Evolutionary conservation across 2,888 invertebrate species (phyloP), one percentile per base, ranked within the genome.

Genomic region (Phoenoteleia sp.): DNA sequence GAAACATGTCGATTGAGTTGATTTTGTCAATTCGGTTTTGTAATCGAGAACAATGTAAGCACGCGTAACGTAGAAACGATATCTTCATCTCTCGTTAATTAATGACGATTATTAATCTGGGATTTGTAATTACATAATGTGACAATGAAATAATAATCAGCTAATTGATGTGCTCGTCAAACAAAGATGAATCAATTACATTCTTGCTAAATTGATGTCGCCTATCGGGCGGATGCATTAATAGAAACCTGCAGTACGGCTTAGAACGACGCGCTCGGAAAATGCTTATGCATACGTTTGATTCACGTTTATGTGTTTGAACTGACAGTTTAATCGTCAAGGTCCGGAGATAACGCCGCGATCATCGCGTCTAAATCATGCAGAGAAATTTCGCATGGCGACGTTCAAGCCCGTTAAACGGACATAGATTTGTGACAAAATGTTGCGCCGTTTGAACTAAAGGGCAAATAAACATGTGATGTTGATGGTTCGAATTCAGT

Each of bases 301-400:
- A 79, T 81, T 56, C 74, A 64, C 79, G 77, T 81, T 81, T 86
- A 81, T 81, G 83, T 60, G 84, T 81, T 84, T 66, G 19, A 81
- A 74, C 79, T 81, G 84, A 84, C 84, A 86, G 84, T 56, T 72
- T 71, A 76, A 81, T 77, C 72, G 81, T 81, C 84, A 69, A 67
- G 77, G 45, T 47, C 67, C 72, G 74, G 64, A 85, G 84, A 84
- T 79, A 81, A 56, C 54, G 47, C 7, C 62, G 62, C 58, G 62
- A 80, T 58, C 76, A 74, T 58, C 60, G 62, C 67, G 75, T 66
- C 64, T 77, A 77, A 81, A 77, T 81, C 72, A 81, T 21, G 39
- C 66, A 19, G 36, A 29, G 62, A 60, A 71, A 79, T 79, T 45
- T 72, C 47, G 23, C 52, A 36, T 27, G 27, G 36, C 60, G 27